These are phyloP conservation scores for Caerostris darwini DNA, from an alignment of 1,140 invertebrate species.

Conservation along the genomic window DNA sequence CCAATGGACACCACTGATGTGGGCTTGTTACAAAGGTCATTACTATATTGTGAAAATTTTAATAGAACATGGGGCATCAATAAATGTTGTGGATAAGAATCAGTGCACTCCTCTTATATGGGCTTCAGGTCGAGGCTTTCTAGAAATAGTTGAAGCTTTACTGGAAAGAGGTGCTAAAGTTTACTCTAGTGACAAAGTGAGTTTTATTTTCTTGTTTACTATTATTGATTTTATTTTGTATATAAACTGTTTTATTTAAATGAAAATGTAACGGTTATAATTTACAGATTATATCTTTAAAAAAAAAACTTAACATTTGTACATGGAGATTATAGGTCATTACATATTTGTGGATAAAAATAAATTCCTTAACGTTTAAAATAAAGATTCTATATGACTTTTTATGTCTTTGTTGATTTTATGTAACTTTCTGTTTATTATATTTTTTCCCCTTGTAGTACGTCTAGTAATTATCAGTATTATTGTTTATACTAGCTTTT, in stretches of 20 bases:
- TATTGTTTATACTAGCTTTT: no score
- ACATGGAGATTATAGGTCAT: no score
- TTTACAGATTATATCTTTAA: no score
- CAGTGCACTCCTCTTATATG: constrained; percentile 96
- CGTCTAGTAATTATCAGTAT: no score
- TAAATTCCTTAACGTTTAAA: neutral
- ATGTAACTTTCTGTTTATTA: neutral
- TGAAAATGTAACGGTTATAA: no score
- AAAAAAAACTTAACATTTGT: no score
- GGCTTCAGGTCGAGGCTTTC: constrained; percentile 95
- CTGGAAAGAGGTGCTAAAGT: constrained; percentile 93
- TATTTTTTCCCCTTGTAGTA: neutral
- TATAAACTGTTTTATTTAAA: no score
- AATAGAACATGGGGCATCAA: constrained; percentile 94
- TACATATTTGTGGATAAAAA: neutral
- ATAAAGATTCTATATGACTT: neutral
- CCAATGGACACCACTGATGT: constrained; percentile 98
- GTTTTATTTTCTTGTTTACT: neutral
- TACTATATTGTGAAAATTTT: constrained; percentile 90
- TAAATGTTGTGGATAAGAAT: constrained; percentile 95
- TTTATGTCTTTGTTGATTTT: neutral
- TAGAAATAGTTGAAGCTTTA: constrained; percentile 91
- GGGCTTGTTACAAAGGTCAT: constrained; percentile 97
- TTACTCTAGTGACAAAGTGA: constrained; percentile 94
- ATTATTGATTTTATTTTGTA: no score